phyloP scores from a whole-genome alignment of 2,797 vertebrate genomes.

The Stomatorhinus walkeri region DNA sequence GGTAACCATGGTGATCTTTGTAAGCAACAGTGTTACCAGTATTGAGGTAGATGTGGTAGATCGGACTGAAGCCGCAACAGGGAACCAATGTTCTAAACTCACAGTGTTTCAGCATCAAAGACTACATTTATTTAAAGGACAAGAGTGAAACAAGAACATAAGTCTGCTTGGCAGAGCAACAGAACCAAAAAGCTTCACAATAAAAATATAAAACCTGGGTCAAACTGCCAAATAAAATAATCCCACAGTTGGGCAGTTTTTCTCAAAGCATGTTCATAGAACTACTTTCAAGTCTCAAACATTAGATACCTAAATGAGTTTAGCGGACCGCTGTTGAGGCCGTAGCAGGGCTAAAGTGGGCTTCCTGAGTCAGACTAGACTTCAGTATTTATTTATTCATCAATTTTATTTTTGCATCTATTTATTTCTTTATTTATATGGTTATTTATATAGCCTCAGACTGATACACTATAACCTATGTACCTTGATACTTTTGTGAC shows the following conservation, averaged over 20 bases:
- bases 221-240: background rate
- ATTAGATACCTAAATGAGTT: background rate
- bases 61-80: background rate
- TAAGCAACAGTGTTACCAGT: background rate
- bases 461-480: constrained; percentile 36
- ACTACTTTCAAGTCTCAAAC: background rate
- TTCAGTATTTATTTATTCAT: constrained; percentile 59
- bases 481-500: constrained; percentile 36
- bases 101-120: background rate
- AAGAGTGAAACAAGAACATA: background rate
- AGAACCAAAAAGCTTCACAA: background rate
- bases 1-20: background rate
- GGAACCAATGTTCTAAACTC: background rate
- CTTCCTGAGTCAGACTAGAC: constrained; percentile 32
- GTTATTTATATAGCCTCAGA: constrained; percentile 47
- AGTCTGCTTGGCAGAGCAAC: background rate
- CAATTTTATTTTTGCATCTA: constrained; percentile 55
- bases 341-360: background rate
- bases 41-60: background rate
- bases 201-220: background rate
- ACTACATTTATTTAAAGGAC: background rate
- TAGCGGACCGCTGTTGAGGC: background rate
- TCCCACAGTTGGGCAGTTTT: background rate
- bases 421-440: constrained; percentile 70
- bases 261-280: background rate